Conservation (phyloP, 2,113 vertebrate genomes). For the Cyphomyrus discorhynchus region DNA sequence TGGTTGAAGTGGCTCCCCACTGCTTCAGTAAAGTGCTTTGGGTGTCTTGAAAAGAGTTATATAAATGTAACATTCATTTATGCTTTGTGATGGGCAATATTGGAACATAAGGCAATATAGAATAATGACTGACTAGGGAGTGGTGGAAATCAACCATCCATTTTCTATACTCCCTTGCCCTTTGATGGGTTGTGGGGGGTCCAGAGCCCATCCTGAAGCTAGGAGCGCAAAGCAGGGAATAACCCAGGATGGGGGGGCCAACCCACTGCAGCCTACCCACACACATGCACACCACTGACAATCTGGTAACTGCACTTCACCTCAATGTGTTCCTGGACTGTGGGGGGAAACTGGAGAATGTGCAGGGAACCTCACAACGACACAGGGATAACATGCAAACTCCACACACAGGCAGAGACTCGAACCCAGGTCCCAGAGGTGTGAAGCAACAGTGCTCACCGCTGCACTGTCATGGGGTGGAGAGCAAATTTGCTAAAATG, state of each 20-base stretch:
- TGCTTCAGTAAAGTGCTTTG: not conserved
- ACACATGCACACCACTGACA: not conserved
- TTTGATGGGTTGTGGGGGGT: not conserved
- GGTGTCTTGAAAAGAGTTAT: not conserved
- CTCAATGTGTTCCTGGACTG: not conserved
- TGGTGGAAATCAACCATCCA: not conserved
- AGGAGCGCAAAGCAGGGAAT: not conserved
- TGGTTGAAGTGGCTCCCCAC: not conserved
- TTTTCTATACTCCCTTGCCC: not conserved
- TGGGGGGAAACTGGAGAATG: not conserved
- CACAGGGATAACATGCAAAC: not conserved
- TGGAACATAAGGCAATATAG: not conserved
- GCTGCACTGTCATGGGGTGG: not conserved
- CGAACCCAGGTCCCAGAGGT: not conserved
- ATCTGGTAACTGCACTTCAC: not conserved
- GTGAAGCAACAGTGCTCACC: not conserved
- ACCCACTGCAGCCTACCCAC: not conserved
- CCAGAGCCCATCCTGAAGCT: not conserved
- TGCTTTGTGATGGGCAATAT: not conserved
- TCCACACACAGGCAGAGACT: not conserved
- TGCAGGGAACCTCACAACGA: not conserved
- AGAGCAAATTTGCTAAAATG: not conserved
- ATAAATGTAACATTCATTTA: not conserved
- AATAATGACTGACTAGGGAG: conserved; percentile 19
- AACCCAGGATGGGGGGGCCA: not conserved